These are phyloP conservation scores for Volucella zonaria DNA, from an alignment of 2,888 invertebrate species.

Conservation along the genomic window DNA sequence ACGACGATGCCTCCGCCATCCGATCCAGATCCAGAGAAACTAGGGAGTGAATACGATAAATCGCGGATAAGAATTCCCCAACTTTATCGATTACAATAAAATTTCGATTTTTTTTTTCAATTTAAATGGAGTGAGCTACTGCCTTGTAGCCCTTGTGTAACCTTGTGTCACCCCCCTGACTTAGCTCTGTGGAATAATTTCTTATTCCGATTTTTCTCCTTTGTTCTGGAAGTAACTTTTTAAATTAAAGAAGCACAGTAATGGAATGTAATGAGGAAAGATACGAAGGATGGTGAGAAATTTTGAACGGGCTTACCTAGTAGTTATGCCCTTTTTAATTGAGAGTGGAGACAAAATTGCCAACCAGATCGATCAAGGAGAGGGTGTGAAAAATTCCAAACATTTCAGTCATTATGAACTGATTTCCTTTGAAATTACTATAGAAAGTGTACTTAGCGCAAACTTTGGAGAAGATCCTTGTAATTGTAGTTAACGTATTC, in stretches of 20 bases:
- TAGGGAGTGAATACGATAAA: conserved; percentile 27
- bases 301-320: conserved; percentile 43
- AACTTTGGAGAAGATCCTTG: no score
- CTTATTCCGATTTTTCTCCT: conserved; percentile 16
- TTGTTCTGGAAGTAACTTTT: conserved; percentile 33
- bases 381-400: background rate
- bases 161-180: no score
- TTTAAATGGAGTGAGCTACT: conserved; percentile 15
- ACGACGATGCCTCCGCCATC: background rate
- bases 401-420: background rate
- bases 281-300: conserved; percentile 14
- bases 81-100: conserved; percentile 69
- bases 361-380: background rate
- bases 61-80: conserved; percentile 47
- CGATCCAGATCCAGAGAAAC: background rate
- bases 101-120: conserved; percentile 39
- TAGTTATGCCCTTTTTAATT: conserved; percentile 7
- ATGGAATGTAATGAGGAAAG: conserved; percentile 40
- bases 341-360: conserved; percentile 6
- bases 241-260: conserved; percentile 34
- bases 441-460: no score
- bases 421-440: conserved; percentile 5
- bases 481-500: no score
- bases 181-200: conserved; percentile 26
- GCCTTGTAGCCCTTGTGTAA: no score